phyloP scores from a whole-genome alignment of 1,140 invertebrate species.

The Amphibalanus amphitrite region DNA sequence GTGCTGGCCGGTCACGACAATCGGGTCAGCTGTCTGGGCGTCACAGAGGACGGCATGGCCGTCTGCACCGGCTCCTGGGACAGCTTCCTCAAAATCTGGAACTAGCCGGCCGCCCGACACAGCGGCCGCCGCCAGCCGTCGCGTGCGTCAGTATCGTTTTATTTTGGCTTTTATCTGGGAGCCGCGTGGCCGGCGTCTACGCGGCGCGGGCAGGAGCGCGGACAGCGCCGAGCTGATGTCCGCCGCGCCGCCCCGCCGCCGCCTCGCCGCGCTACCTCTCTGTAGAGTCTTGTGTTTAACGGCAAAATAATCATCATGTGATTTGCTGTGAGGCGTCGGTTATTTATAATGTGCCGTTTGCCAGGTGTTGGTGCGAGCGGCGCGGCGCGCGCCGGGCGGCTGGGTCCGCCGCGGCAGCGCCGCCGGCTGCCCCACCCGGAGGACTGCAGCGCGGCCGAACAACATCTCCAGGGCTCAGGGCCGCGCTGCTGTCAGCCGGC shows the following conservation, averaged over 20 bases:
- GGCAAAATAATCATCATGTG: constrained; percentile 1
- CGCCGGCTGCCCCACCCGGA: not conserved
- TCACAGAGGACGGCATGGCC: constrained; percentile 94
- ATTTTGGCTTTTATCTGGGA: constrained; percentile 1
- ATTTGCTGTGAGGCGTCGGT: constrained; percentile 1
- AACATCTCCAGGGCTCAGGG: not conserved
- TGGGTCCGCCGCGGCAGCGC: not conserved
- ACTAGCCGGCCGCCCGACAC: constrained; percentile 36
- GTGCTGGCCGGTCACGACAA: constrained; percentile 94
- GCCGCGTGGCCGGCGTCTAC: too few relatives aligned
- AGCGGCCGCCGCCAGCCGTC: not conserved
- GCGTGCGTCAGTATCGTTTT: not conserved
- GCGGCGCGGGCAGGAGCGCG: too few relatives aligned
- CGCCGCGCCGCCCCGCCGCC: too few relatives aligned
- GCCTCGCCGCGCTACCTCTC: not conserved
- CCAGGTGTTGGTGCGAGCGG: not conserved
- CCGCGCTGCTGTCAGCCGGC: not conserved
- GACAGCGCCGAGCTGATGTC: too few relatives aligned
- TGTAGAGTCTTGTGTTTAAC: not conserved
- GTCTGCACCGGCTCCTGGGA: constrained; percentile 95
- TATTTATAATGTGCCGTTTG: not conserved
- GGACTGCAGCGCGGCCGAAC: not conserved
- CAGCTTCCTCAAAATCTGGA: constrained; percentile 95
- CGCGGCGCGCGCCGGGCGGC: too few relatives aligned
- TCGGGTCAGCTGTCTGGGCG: constrained; percentile 85